Evolutionary conservation across 1,140 invertebrate genomes (phyloP).

Genomic region (Phymastichus coffea): DNA sequence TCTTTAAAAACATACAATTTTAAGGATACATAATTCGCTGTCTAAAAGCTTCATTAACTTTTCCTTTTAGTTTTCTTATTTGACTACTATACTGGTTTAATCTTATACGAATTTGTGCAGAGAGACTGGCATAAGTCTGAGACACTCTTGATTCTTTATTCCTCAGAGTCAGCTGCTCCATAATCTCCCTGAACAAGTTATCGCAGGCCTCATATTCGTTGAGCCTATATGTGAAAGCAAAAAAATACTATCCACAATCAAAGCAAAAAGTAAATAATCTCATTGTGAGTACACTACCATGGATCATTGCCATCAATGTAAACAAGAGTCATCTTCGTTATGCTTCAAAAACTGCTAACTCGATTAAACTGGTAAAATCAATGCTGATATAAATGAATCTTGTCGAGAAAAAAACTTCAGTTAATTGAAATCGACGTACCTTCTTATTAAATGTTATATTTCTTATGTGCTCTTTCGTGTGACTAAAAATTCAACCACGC

Average conservation of each 20-base stretch:
- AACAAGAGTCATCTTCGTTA: conserved; percentile 54
- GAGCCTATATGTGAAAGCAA: conserved; percentile 55
- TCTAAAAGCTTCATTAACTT: conserved; percentile 57
- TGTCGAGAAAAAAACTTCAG: too few relatives aligned
- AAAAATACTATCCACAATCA: conserved; percentile 2
- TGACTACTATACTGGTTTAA: conserved; percentile 65
- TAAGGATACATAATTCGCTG: conserved; percentile 59
- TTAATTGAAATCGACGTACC: too few relatives aligned
- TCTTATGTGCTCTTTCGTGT: too few relatives aligned
- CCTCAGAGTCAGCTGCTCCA: conserved; percentile 61
- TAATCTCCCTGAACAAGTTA: conserved; percentile 63
- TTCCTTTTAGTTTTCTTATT: conserved; percentile 61
- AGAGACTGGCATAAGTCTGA: conserved; percentile 59
- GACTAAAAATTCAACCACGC: too few relatives aligned
- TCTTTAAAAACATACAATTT: too few relatives aligned
- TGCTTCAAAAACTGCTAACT: too few relatives aligned
- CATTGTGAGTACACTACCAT: conserved; percentile 39
- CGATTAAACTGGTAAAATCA: too few relatives aligned
- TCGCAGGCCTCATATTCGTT: conserved; percentile 68
- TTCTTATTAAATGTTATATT: too few relatives aligned
- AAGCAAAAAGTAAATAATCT: not conserved
- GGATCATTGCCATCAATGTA: conserved; percentile 52
- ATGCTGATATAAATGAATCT: too few relatives aligned
- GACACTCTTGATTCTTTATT: conserved; percentile 57
- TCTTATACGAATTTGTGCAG: conserved; percentile 61